Evolutionary conservation across 2,797 vertebrate species (phyloP).

Genomic region (Sus cebifrons): DNA sequence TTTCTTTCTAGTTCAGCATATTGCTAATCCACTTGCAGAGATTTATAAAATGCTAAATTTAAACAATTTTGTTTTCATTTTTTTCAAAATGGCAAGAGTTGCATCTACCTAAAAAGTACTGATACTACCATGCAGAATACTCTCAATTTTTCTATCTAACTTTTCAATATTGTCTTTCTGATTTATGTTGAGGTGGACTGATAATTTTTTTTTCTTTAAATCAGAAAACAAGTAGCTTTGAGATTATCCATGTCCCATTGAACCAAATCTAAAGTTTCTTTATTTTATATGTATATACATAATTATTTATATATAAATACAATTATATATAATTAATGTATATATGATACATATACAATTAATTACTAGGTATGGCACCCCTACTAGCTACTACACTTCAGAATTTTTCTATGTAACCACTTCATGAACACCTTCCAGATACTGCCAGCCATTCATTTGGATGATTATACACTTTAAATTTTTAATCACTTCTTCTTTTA

Average conservation of each 20-base stretch:
- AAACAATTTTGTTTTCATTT: slow-evolving; percentile 6
- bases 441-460: background rate
- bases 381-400: background rate
- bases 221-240: background rate
- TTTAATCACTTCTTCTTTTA: background rate
- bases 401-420: background rate
- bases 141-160: background rate
- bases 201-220: background rate
- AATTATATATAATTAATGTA: too few relatives aligned
- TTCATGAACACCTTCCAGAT: background rate
- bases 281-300: too few relatives aligned
- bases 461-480: background rate
- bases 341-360: too few relatives aligned
- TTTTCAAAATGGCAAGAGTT: background rate
- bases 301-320: too few relatives aligned
- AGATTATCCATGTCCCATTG: background rate
- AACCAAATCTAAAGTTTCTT: background rate
- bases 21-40: background rate
- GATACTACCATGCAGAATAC: background rate
- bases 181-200: background rate
- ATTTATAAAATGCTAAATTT: slow-evolving; percentile 33
- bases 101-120: background rate
- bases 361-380: too few relatives aligned
- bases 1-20: background rate
- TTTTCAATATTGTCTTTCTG: background rate